Evolutionary conservation across 92 coral and sea anemone species (phyloP).

Genomic region (Heliopora coerulea): DNA sequence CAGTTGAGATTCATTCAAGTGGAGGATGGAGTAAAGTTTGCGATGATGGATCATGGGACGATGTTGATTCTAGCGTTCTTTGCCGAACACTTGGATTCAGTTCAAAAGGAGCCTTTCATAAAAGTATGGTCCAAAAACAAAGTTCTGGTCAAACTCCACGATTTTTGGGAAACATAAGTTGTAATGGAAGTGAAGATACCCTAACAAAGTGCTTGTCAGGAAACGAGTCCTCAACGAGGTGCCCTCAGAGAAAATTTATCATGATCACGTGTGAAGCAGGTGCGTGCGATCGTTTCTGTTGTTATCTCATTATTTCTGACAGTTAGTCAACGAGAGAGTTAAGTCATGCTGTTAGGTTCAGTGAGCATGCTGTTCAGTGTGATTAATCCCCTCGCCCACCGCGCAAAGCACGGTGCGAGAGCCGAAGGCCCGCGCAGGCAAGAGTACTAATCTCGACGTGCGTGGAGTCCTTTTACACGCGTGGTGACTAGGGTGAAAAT

Average conservation of each 20-base stretch:
- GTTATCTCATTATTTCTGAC: neutral
- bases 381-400: no score
- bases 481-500: no score
- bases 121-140: neutral
- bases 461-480: no score
- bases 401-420: no score
- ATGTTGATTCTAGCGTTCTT: neutral
- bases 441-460: no score
- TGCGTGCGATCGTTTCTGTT: no score
- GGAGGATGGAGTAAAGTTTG: neutral
- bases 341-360: no score
- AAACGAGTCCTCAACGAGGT: neutral
- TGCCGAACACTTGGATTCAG: neutral
- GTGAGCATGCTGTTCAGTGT: no score
- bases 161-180: neutral
- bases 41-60: conserved; percentile 8
- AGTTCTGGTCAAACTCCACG: neutral
- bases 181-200: conserved; percentile 4
- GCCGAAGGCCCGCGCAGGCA: no score
- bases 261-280: neutral
- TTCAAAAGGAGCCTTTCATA: neutral
- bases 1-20: neutral
- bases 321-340: no score
- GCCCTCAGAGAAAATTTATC: neutral
- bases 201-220: neutral